Evolutionary conservation across 2,888 invertebrate genomes (phyloP).

Genomic region (Acleris cristana): DNA sequence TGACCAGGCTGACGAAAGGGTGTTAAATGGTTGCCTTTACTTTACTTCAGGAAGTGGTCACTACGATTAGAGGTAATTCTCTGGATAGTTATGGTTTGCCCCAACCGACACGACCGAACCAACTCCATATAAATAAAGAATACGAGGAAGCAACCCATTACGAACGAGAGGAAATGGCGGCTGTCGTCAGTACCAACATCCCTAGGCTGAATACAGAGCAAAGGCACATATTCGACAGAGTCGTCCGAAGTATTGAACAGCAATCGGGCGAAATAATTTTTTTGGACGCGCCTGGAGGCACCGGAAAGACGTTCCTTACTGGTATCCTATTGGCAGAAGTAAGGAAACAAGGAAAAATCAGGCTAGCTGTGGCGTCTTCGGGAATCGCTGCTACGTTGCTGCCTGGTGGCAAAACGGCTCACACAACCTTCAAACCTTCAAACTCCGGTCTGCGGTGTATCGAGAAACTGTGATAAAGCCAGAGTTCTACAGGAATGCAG

Average conservation of each 20-base stretch:
- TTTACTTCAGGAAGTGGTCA: conserved; percentile 25
- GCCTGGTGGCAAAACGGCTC: conserved; percentile 37
- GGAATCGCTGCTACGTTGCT: conserved; percentile 38
- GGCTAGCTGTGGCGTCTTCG: conserved; percentile 38
- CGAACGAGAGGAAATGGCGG: conserved; percentile 9
- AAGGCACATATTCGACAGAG: conserved; percentile 17
- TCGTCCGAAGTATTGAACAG: not conserved
- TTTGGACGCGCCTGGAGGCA: conserved; percentile 35
- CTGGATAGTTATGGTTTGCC: conserved; percentile 20
- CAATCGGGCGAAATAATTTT: conserved; percentile 16
- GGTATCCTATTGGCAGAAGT: conserved; percentile 32
- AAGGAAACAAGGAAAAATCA: conserved; percentile 33
- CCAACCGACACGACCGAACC: not conserved
- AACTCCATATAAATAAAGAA: conserved; percentile 17
- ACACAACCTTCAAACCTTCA: conserved; percentile 36
- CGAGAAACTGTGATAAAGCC: conserved; percentile 12
- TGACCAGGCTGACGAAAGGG: no score
- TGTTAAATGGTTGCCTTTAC: no score
- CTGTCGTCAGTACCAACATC: not conserved
- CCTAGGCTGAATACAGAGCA: not conserved
- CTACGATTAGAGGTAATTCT: conserved; percentile 21
- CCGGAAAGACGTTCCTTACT: conserved; percentile 39
- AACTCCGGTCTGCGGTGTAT: no score
- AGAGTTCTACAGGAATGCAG: conserved; percentile 38
- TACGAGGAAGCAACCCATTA: conserved; percentile 23